Conservation (phyloP, 2,888 invertebrate genomes). For the Dinocampus coccinellae region DNA sequence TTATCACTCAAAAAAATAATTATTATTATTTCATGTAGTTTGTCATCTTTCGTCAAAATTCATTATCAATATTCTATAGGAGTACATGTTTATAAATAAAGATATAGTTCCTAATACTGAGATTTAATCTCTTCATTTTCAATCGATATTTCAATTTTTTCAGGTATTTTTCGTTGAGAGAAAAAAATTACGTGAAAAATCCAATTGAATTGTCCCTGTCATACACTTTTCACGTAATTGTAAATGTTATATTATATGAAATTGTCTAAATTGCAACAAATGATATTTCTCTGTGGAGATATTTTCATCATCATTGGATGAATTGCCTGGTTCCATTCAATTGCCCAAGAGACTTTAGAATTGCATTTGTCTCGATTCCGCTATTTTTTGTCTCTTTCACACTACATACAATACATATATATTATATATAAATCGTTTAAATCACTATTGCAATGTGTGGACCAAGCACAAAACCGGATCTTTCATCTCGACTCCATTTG, state of each 20-base stretch:
- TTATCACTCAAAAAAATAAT: too few relatives aligned
- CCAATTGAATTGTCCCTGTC: neutral
- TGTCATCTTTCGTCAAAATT: too few relatives aligned
- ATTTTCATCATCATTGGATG: neutral
- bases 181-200: neutral
- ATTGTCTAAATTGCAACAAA: neutral
- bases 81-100: too few relatives aligned
- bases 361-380: neutral
- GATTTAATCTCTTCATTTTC: too few relatives aligned
- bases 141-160: too few relatives aligned
- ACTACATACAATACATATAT: neutral
- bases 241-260: neutral
- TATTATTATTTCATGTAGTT: too few relatives aligned
- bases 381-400: neutral
- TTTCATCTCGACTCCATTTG: conserved; percentile 32
- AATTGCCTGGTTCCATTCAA: neutral
- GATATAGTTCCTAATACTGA: too few relatives aligned
- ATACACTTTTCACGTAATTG: neutral
- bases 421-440: neutral
- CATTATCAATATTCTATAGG: too few relatives aligned
- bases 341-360: neutral
- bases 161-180: too few relatives aligned
- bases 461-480: conserved; percentile 1
- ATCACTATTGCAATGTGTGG: neutral
- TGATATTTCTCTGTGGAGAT: neutral